Base-by-base conservation (phyloP, 2,113 vertebrate species). In the Oxygymnocypris stewartii region DNA sequence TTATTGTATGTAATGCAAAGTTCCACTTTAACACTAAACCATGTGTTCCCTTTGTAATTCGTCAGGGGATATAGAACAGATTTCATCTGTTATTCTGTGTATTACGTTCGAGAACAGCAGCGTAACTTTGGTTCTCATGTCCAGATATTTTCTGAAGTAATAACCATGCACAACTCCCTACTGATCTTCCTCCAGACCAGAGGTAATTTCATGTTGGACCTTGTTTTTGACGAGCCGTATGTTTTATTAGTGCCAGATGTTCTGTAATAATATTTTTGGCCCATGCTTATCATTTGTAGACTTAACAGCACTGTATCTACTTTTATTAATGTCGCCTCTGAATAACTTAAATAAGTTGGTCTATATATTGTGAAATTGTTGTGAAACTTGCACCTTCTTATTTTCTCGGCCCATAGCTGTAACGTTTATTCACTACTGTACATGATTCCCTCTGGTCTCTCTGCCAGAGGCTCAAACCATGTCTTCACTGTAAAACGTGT, bases 401-500 rank as follows among this genome's bases (percentile, higher is more conserved):
- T 84, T 74, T 74, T 74, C 49, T 74, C 14, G 31, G 35, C 35
- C 69, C 23, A 1, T 73, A 40, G 67, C 67, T 82, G 80, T 81
- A 25, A 81, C 10, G 10, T 47, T 84, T 59, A 74, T 54, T 84
- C 67, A 73, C 67, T 84, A 40, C 25, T 69, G 81, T 83, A 54
- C 47, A 11, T 42, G 18, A 37, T 74, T 84, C 20, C 20, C 54
- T n/a, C 35, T 40, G 28, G 31, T 35, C 35, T 63, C 57, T 42
- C 31, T 61, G 47, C 40, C 35, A 59, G 31, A 74, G 40, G 31
- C 31, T 71, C 20, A 59, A 59, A 57, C 51, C 25, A 35, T 37
- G 42, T 83, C 44, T 71, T 83, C 81, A 83, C 81, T 83, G 81
- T 83, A 65, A 83, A 83, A 83, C 7, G 49, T 84, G 67, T 84